Evolutionary conservation across 1,140 invertebrate species (phyloP), one percentile per base, ranked within the genome.

Genomic region (Bombus pascuorum): DNA sequence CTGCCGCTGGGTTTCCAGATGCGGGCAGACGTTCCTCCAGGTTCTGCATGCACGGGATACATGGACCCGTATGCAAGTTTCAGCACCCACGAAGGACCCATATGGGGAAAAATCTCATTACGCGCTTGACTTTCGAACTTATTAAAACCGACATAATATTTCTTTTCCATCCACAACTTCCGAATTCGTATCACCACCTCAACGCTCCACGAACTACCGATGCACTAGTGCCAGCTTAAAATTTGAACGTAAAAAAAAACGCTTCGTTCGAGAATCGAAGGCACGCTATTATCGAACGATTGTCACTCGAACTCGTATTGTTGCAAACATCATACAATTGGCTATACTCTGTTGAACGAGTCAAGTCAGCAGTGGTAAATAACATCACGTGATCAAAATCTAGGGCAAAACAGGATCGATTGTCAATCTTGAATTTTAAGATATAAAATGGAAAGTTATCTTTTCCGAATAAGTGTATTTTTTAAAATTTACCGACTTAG

Each of bases 1-100:
- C 82, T 65, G 75, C 87, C 82, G 85, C 66, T 88, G 83, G 87
- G 86, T 93, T 92, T 90, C 87, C 86, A 93, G 89, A 94, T 94
- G 93, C 92, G 93, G 93, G 93, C 89, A 90, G 86, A 86, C 77
- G 86, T 76, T 84, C 80, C 37, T 72, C n/a, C 53, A 34, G 66
- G 68, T 81, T 47, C 44, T 47, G 15, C 44, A 47, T 47, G 44
- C 84, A 79, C 81, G 34, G 22, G n/a, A 74, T 37, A 79, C 70
- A 74, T 74, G 79, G 44, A 87, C 86, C 86, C 87, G 85, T 89
- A 89, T 89, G n/a, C 34, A 39, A 86, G 81, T 6, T 53, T 80
- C 65, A 44, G 70, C 71, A 68, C 42, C 37, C 47, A 62, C 57
- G 59, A 84, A 47, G 42, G 10, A 37, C 72, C 37, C 78, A 47